Base-by-base conservation (phyloP, 2,888 invertebrate species). In the Lasioglossum pauxillum region DNA sequence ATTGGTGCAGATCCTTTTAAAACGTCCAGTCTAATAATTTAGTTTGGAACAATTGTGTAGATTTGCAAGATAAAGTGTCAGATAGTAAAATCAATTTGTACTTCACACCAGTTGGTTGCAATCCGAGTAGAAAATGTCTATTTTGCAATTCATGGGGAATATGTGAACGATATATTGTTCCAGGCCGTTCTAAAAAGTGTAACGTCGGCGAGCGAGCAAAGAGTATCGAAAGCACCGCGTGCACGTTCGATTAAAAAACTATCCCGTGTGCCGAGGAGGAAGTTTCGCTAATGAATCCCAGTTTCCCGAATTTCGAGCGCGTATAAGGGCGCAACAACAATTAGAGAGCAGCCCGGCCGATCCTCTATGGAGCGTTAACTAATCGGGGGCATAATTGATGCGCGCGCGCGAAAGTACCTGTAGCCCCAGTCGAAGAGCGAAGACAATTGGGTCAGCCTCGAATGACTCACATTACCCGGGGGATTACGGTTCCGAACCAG, bases 401-500 rank as follows among this genome's bases (percentile, higher is more conserved):
- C 77, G 83, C 77, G 57, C 53, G 49, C 53, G 60, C 53, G 80
- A 80, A 82, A 79, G 73, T 78, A 73, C 60, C 38, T 27, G 76
- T 57, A 53, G 80, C 31, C 31, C 41, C 38, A 46, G 72, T 67
- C 76, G 77, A 77, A 67, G n/a, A 67, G 79, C 64, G 73, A 71
- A 41, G 81, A 86, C 78, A 87, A 86, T 87, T 86, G 87, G 87
- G 86, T 87, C 86, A 79, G 84, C 69, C 79, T 64, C 86, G 78
- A 84, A 82, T 69, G 88, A 81, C 84, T 88, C 89, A 73, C 86
- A 87, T 90, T 88, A 88, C 73, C 73, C 84, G 75, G 79, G 78
- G 84, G 90, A 90, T 88, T 90, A 90, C 84, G 60, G 80, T 27
- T 27, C 49, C 83, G 82, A 78, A 78, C 78, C 87, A 82, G 88